Base-by-base conservation (phyloP, 2,113 vertebrate genomes). In the Nannospalax galili region DNA sequence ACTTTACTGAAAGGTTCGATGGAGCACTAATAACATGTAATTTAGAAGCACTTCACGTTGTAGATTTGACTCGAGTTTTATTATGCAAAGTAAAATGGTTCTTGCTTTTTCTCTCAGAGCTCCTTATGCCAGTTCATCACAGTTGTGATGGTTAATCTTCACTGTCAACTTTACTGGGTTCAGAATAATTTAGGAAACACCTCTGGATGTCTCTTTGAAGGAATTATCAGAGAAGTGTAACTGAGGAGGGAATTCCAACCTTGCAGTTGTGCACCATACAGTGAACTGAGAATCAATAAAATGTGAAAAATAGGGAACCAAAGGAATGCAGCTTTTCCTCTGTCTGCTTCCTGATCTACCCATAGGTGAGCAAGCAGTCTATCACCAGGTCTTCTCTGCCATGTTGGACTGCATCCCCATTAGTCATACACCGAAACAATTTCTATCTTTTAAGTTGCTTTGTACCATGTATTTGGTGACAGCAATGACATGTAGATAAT, bases 71-170 rank as follows among this genome's bases (percentile, higher is more conserved):
- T 92, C 70, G 28, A 67, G 20, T 88, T 95, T 93, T 85, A 80
- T 94, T 94, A 86, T 89, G 74, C 77, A 94, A 82, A 94, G 69
- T 92, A 40, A 86, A 89, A 95, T 67, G 40, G 12, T 58, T 95
- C 92, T 96, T 85, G n/a, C 45, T 64, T 88, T 42, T 78, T 89
- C 26, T 86, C 69, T 92, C 72, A 75, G 70, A 84, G 48, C 24
- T 90, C 70, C 67, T 84, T 90, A 64, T n/a, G 42, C 37, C 92
- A 95, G 64, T 37, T 78, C 52, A 81, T 81, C 78, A 77, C 74
- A 56, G n/a, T 67, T 16, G 6, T 26, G 22, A 60, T 81, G 78
- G n/a, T 26, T 60, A n/a, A 26, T 60, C 56, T 62, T 60, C 5
- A 7, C 40, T 81, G 45, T 78, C 8, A 78, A 52, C 30, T 4